These are phyloP conservation scores for Cliona cf. orientalis DNA, from an alignment of 37 sponge, comb jelly and placozoan species.

Conservation along the genomic window DNA sequence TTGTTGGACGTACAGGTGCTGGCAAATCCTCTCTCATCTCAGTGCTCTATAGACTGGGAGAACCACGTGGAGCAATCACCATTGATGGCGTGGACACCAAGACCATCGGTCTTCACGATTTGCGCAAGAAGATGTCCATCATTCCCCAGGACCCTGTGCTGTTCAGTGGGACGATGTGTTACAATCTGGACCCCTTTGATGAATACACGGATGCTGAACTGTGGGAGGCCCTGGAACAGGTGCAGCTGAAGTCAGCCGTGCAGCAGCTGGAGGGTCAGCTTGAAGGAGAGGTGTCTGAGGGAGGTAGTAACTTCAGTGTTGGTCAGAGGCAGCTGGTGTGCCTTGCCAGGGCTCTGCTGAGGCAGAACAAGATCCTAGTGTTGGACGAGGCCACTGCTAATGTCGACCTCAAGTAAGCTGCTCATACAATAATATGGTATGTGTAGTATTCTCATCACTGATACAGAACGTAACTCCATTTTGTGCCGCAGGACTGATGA, in stretches of 20 bases:
- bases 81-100: slow-evolving; percentile 78
- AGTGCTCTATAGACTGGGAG: slow-evolving; percentile 83
- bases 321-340: slow-evolving; percentile 89
- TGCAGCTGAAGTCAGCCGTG: slow-evolving; percentile 72
- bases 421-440: not conserved
- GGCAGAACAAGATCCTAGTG: slow-evolving; percentile 78
- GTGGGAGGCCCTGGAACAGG: slow-evolving; percentile 35
- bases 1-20: slow-evolving; percentile 93
- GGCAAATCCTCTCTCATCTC: slow-evolving; percentile 91
- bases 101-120: slow-evolving; percentile 78
- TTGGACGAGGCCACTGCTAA: slow-evolving; percentile 91
- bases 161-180: slow-evolving; percentile 74
- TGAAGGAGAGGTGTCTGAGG: slow-evolving; percentile 64
- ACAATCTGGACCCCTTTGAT: not conserved
- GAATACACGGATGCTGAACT: not conserved
- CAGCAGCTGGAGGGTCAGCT: slow-evolving; percentile 58
- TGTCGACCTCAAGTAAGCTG: slow-evolving; percentile 73
- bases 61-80: slow-evolving; percentile 71
- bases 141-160: slow-evolving; percentile 95
- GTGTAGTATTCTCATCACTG: not conserved
- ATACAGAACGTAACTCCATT: not conserved
- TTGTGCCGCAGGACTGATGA: slow-evolving; percentile 80
- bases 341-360: slow-evolving; percentile 80
- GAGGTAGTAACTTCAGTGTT: slow-evolving; percentile 84
- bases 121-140: slow-evolving; percentile 81